phyloP scores from a whole-genome alignment of 1,140 invertebrate species.

The Muscidifurax raptorellus region DNA sequence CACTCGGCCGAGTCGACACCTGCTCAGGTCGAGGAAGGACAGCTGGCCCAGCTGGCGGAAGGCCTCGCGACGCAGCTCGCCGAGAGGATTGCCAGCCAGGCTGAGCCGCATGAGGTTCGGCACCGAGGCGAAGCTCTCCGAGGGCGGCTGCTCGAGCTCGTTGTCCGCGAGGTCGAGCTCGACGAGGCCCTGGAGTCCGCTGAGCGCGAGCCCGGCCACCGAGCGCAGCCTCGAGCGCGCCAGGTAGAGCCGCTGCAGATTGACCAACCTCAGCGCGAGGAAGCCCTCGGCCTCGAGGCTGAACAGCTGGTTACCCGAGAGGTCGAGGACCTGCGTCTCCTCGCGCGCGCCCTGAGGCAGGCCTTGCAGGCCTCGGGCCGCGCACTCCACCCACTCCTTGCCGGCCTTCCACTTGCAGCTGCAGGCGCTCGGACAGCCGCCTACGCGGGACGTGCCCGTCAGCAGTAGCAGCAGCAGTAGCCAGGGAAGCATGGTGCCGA shows the following conservation, averaged over 20 bases:
- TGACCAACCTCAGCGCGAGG: conserved; percentile 85
- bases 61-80: conserved; percentile 81
- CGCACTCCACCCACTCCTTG: conserved; percentile 92
- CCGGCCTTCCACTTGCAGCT: conserved; percentile 94
- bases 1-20: conserved; percentile 85
- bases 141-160: conserved; percentile 84
- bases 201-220: conserved; percentile 87
- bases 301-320: conserved; percentile 88
- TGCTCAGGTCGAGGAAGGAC: conserved; percentile 87
- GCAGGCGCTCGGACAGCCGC: conserved; percentile 84
- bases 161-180: conserved; percentile 92
- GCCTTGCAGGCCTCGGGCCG: conserved; percentile 82
- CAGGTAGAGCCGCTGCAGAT: conserved; percentile 90
- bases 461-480: background rate
- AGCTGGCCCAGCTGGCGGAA: conserved; percentile 86
- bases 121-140: conserved; percentile 83
- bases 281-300: conserved; percentile 86
- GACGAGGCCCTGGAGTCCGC: conserved; percentile 89
- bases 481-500: background rate
- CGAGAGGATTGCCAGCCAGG: conserved; percentile 88
- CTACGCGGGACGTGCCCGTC: background rate
- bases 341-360: conserved; percentile 89
- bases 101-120: conserved; percentile 88
- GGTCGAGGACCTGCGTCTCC: conserved; percentile 92
- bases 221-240: conserved; percentile 84